Conservation (phyloP, 2,113 vertebrate genomes). For the Oncorhynchus keta region DNA sequence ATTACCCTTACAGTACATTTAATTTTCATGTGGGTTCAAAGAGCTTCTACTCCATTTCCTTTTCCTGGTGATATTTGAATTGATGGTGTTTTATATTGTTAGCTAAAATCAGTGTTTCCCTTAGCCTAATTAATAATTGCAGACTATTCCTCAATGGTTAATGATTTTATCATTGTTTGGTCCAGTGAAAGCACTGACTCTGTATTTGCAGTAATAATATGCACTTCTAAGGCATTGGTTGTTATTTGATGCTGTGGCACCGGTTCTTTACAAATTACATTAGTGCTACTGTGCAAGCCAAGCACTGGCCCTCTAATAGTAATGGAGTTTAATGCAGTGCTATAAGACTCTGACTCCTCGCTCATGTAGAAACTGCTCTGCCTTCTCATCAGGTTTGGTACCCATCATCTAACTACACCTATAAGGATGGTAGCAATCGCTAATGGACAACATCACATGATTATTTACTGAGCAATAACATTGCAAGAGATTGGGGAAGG, state of each 20-base stretch:
- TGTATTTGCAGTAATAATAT: neutral
- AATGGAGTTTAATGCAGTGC: neutral
- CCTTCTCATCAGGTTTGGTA: neutral
- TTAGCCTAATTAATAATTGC: neutral
- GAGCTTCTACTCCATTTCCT: neutral
- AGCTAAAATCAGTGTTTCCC: neutral
- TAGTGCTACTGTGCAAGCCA: slow-evolving; percentile 1
- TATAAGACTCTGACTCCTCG: neutral
- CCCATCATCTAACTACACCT: neutral
- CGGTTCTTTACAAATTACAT: neutral
- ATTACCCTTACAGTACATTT: neutral
- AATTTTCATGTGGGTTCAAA: neutral
- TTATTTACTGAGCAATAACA: neutral
- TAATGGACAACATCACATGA: neutral
- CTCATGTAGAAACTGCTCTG: neutral
- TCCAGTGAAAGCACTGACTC: neutral
- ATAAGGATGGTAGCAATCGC: no score
- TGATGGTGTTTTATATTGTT: neutral
- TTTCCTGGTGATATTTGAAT: neutral
- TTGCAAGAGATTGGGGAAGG: neutral
- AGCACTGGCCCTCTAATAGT: neutral
- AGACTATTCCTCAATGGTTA: neutral
- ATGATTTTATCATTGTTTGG: neutral
- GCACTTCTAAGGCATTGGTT: neutral
- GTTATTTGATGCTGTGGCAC: neutral